A percentile compares a stretch with the other conserved stretches of the same genome.
Evolutionary conservation across 92 coral and sea anemone genomes (phyloP).

Genomic region (Porites cylindrica): DNA sequence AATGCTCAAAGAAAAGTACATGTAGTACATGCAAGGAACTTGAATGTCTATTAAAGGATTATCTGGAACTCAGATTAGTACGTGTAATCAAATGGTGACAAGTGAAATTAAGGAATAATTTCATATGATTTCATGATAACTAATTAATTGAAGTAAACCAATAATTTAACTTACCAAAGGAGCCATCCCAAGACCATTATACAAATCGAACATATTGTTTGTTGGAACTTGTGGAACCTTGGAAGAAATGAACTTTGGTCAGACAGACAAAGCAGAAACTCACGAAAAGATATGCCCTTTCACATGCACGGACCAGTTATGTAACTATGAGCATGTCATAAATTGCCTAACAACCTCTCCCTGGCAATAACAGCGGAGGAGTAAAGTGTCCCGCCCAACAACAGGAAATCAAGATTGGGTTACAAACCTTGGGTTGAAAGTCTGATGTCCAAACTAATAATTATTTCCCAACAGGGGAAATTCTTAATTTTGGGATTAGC

Average conservation of each 20-base stretch:
- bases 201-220: constrained; percentile 88
- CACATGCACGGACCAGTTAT: not conserved
- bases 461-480: not conserved
- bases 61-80: too few relatives aligned
- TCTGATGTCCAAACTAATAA: not conserved
- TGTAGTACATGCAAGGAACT: too few relatives aligned
- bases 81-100: too few relatives aligned
- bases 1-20: too few relatives aligned
- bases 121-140: too few relatives aligned
- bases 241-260: not conserved
- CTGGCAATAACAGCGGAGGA: not conserved
- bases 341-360: not conserved
- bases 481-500: too few relatives aligned
- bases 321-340: too few relatives aligned
- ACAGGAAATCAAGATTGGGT: not conserved
- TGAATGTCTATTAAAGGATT: too few relatives aligned
- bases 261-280: not conserved
- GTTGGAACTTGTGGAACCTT: constrained; percentile 71
- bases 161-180: constrained; percentile 67
- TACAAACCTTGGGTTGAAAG: not conserved
- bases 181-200: constrained; percentile 73
- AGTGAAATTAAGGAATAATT: too few relatives aligned
- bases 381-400: not conserved
- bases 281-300: not conserved
- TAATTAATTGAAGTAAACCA: too few relatives aligned